Evolutionary conservation across 2,113 vertebrate genomes (phyloP), one percentile per base, ranked within the genome.

Genomic region (Chlamydotis undulata): DNA sequence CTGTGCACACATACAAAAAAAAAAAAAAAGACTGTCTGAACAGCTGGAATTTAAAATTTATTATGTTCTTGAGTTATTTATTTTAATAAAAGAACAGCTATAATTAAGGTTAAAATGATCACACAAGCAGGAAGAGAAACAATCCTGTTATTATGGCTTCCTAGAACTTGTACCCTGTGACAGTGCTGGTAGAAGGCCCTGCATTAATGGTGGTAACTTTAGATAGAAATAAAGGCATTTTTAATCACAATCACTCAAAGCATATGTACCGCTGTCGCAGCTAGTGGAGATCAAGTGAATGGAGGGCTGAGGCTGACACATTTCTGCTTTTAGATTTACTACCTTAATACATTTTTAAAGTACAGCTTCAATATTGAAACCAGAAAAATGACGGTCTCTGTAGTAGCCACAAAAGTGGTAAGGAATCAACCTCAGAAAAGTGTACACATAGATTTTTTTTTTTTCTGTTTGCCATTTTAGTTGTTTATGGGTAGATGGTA

Each of bases 91-190:
- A 29, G 93, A 88, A 78, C 56, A 63, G 81, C 71, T 96, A 86
- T 90, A 96, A 97, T 94, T 97, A 96, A 96, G 74, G 84, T 92
- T 95, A 75, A 95, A 95, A 83, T 80, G 49, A 96, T 94, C 76
- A 86, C 43, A 69, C 49, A 91, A 24, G n/a, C 78, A 94, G 84
- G 87, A 95, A 95, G 90, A 90, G 85, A 97, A 95, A 82, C 45
- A 83, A 84, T 81, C 87, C 80, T 73, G 60, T 84, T 74, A 64
- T 90, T 81, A 94, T 0, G 1, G 71, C 69, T 97, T 96, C 90
- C 70, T 94, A 96, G 94, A 97, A 93, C 63, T 83, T 41, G 59
- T 84, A 94, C 83, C 50, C 87, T 90, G 77, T 0, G 2, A 96
- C 56, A 67, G 71, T 28, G 57, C 74, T 96, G 77, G 82, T 87